Percentiles rank a stretch among this genome's conserved stretches.
Conservation (phyloP, 2,113 vertebrate genomes). For the Megaceryle maxima region DNA sequence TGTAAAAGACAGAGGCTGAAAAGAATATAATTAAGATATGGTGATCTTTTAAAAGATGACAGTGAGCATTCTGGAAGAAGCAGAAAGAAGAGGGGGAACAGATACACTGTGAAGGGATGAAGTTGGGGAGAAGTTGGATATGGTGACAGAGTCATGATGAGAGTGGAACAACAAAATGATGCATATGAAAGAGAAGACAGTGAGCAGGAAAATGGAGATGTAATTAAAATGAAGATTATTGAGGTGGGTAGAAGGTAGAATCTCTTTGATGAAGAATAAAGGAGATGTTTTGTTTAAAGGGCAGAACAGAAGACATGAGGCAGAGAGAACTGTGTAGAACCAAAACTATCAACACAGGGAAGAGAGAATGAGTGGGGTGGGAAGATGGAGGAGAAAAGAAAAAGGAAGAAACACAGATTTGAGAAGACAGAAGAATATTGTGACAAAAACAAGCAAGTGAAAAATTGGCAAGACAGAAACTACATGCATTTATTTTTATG, state of each 20-base stretch:
- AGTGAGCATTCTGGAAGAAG: not conserved
- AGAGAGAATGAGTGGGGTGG: not conserved
- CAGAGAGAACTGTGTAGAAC: not conserved
- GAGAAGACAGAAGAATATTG: not conserved
- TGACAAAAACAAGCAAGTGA: not conserved
- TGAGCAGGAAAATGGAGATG: not conserved
- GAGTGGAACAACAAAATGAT: not conserved
- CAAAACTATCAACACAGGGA: not conserved
- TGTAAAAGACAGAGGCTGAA: not conserved
- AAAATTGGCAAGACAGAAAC: not conserved
- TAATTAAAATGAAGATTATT: not conserved
- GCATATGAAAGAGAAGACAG: not conserved
- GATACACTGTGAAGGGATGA: not conserved
- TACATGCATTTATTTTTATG: not conserved
- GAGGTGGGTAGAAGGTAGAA: not conserved
- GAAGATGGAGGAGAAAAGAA: fast-evolving
- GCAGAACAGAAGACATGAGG: not conserved
- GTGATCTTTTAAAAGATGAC: not conserved
- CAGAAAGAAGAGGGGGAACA: not conserved
- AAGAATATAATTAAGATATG: not conserved
- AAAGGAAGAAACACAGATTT: not conserved
- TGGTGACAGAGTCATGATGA: not conserved
- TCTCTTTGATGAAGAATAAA: not conserved
- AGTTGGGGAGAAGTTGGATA: not conserved
- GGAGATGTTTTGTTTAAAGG: not conserved